These are phyloP conservation scores for Andricus grossulariae DNA, from an alignment of 1,140 invertebrate species.

Conservation along the genomic window DNA sequence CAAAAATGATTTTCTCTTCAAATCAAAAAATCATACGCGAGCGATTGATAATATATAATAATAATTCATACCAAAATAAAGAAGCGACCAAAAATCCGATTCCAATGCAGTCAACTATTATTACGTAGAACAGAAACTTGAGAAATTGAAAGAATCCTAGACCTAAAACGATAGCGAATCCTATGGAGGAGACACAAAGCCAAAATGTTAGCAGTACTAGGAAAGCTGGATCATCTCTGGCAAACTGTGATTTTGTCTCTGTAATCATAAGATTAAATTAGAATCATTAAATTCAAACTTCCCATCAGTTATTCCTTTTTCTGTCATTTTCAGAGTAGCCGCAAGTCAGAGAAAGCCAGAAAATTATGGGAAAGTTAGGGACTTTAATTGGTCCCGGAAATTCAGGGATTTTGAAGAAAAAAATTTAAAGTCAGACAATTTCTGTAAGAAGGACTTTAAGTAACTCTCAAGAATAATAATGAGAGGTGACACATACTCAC, in stretches of 20 bases:
- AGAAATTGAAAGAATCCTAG: constrained; percentile 87
- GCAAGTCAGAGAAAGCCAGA: too few species aligned
- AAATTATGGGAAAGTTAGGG: too few species aligned
- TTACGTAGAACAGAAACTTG: constrained; percentile 92
- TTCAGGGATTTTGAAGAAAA: too few species aligned
- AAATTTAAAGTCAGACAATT: too few species aligned
- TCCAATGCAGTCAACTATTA: constrained; percentile 96
- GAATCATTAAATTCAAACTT: constrained; percentile 28
- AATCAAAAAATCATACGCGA: too few species aligned
- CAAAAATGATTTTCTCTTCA: too few species aligned
- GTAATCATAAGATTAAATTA: constrained; percentile 51
- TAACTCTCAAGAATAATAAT: too few species aligned
- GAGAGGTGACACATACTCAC: too few species aligned
- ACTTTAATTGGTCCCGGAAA: too few species aligned
- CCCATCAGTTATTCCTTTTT: neutral
- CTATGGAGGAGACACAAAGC: constrained; percentile 92
- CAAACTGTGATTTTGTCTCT: constrained; percentile 99
- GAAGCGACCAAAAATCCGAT: constrained; percentile 93
- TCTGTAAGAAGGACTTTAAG: too few species aligned
- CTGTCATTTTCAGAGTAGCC: too few species aligned
- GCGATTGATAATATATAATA: too few species aligned
- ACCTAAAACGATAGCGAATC: constrained; percentile 89
- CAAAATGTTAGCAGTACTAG: constrained; percentile 93
- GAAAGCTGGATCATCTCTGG: constrained; percentile 99
- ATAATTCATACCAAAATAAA: constrained; percentile 86